Base-by-base conservation (phyloP, 2,113 vertebrate genomes). In the Muntiacus muntjak region DNA sequence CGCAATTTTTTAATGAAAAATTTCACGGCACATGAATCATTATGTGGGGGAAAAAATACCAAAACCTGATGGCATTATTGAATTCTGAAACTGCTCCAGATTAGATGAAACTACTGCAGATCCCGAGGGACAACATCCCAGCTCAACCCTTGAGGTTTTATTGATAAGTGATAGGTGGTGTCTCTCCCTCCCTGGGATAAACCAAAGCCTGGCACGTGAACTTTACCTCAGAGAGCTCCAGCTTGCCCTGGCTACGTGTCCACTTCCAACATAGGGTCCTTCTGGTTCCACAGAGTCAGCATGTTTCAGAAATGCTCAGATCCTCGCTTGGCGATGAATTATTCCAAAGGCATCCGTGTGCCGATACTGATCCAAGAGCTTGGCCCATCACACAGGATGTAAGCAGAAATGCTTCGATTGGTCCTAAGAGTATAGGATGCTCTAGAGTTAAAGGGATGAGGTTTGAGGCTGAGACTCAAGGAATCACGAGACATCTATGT, bases 1-100 rank as follows among this genome's bases (percentile, higher is more conserved):
- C 94, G 58, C 87, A 98, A 92, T 60, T 82, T 74, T 98, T 98
- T 98, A 99, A 98, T 97, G 98, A 99, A 98, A 97, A 98, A 98
- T 89, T 96, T 98, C 97, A 97, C 89, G 55, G 93, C 89, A 97
- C 43, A 74, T 82, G 95, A 98, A 98, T 97, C 93, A 97, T 94
- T 94, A 47, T 58, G n/a, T 88, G 93, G 92, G 93, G 86, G 84
- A 21, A 33, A 58, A 94, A 83, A 81, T 45, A 93, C 97, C 97
- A 94, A 98, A 97, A 98, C 2, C 84, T 87, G 94, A 98, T 95
- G 97, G 93, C 40, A 36, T 96, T 97, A 98, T 28, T 96, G 95
- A 98, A 97, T 95, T 96, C 78, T 52, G 62, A 98, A 98, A 97
- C n/a, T 14, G 50, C 94, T 97, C 26, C 45, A 55, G 91, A 92